Evolutionary conservation across 2,888 invertebrate species (phyloP).

Genomic region (Monopis laevigella): DNA sequence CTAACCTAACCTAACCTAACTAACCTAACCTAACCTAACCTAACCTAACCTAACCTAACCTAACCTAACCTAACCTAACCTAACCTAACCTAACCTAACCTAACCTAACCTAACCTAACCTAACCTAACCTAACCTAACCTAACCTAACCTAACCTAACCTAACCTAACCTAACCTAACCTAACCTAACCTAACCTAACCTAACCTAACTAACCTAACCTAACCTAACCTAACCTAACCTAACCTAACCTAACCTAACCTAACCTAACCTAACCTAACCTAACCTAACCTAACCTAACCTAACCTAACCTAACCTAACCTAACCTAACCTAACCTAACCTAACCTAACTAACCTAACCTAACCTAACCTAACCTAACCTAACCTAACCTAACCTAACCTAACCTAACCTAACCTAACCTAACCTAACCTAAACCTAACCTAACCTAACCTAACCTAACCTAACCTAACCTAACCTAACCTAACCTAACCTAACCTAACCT

Average conservation of each 20-base stretch:
- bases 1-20: constrained; percentile 13
- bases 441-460: constrained; percentile 16
- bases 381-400: constrained; percentile 14
- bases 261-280: constrained; percentile 11
- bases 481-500: constrained; percentile 14
- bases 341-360: constrained; percentile 12
- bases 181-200: constrained; percentile 15
- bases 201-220: constrained; percentile 16
- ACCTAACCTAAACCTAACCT: constrained; percentile 1
- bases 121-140: constrained; percentile 14
- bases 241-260: constrained; percentile 15
- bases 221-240: constrained; percentile 13
- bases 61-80: constrained; percentile 13
- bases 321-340: constrained; percentile 14
- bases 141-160: constrained; percentile 14
- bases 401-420: constrained; percentile 14
- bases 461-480: constrained; percentile 17
- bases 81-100: constrained; percentile 14
- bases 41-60: constrained; percentile 14
- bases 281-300: constrained; percentile 16
- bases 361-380: constrained; percentile 1
- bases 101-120: constrained; percentile 14
- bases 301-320: constrained; percentile 14
- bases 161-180: constrained; percentile 13
- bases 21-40: constrained; percentile 14